phyloP scores from a whole-genome alignment of 2,797 vertebrate species.

The Myotis pilosus region DNA sequence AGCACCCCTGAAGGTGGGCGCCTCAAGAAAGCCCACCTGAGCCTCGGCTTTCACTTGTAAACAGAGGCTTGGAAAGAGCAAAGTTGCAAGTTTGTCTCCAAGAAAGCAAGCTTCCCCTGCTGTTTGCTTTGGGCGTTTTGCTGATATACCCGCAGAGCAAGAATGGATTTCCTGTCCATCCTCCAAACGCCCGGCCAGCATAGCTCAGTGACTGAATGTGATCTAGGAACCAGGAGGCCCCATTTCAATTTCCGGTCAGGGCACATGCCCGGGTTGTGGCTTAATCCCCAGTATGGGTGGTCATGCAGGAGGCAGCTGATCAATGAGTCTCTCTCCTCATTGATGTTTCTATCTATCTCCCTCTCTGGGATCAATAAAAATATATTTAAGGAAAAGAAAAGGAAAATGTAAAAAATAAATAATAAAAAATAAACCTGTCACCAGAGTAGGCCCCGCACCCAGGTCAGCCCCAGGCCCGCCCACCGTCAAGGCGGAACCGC shows the following conservation, averaged over 20 bases:
- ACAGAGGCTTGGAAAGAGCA: conserved; percentile 81
- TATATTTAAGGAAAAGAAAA: too few relatives aligned
- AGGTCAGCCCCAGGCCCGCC: background rate
- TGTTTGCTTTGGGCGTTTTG: conserved; percentile 81
- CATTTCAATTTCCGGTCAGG: too few relatives aligned
- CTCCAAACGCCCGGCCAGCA: background rate
- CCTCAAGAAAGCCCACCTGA: conserved; percentile 66
- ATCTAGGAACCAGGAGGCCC: too few relatives aligned
- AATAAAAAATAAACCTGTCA: background rate
- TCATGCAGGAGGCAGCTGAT: too few relatives aligned
- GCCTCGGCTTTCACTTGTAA: conserved; percentile 80
- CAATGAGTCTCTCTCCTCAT: too few relatives aligned
- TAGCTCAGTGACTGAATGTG: too few relatives aligned
- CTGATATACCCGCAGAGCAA: conserved; percentile 70
- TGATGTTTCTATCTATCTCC: too few relatives aligned
- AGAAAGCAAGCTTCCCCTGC: conserved; percentile 80
- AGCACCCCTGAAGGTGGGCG: conserved; percentile 64
- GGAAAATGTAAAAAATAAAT: too few relatives aligned
- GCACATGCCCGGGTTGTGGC: too few relatives aligned
- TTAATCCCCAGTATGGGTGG: too few relatives aligned
- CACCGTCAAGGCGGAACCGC: background rate
- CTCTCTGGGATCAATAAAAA: too few relatives aligned
- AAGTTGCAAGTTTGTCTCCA: conserved; percentile 79
- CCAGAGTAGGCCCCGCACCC: background rate
- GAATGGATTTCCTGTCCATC: conserved; percentile 78